Evolutionary conservation across 2,888 invertebrate species (phyloP).

Genomic region (Reticulitermes lucifugus): DNA sequence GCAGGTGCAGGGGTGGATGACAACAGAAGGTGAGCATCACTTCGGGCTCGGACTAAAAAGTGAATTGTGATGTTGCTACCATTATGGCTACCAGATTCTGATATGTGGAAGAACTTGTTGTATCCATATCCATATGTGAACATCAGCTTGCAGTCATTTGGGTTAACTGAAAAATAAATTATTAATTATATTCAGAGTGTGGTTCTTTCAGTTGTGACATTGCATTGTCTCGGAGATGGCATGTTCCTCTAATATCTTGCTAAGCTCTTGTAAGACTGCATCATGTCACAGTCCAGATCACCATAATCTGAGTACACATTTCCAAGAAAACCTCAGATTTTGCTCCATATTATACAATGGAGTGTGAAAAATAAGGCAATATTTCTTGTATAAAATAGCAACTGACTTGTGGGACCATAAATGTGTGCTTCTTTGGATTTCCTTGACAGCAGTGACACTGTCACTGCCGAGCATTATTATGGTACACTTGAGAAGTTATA

Average conservation of each 20-base stretch:
- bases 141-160: constrained; percentile 31
- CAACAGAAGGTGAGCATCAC: constrained; percentile 78
- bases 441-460: neutral
- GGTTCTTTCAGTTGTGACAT: neutral
- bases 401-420: too few species aligned
- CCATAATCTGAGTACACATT: too few species aligned
- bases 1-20: constrained; percentile 67
- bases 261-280: too few species aligned
- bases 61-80: constrained; percentile 56
- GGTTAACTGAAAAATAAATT: constrained; percentile 22
- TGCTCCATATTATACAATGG: too few species aligned
- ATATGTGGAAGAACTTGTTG: constrained; percentile 43
- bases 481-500: neutral
- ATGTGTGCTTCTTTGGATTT: too few species aligned
- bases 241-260: too few species aligned
- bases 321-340: too few species aligned
- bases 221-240: too few species aligned
- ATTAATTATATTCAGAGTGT: neutral
- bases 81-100: constrained; percentile 23
- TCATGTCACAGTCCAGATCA: too few species aligned
- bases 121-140: constrained; percentile 49
- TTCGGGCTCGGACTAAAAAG: constrained; percentile 73
- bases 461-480: neutral
- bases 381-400: too few species aligned
- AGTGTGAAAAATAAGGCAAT: too few species aligned